A percentile compares a stretch with the other conserved stretches of the same genome.
phyloP scores from a whole-genome alignment of 2,888 invertebrate species.

The Hirtodrosophila trivittata region DNA sequence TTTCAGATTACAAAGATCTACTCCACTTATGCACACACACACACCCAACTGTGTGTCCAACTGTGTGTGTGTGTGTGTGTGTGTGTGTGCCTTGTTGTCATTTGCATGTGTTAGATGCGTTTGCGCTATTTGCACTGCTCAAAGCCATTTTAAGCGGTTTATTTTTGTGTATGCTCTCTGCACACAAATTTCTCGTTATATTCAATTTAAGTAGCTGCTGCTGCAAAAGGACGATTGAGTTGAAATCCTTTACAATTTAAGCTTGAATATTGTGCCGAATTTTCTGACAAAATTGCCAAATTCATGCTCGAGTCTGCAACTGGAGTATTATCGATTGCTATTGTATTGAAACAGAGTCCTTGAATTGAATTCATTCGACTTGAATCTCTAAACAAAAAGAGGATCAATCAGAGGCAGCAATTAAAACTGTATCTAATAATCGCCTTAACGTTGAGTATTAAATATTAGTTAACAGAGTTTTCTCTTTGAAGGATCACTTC shows the following conservation, averaged over 20 bases:
- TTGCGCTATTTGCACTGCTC: conserved; percentile 73
- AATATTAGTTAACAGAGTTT: no score
- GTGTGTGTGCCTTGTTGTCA: conserved; percentile 60
- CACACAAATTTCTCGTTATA: conserved; percentile 44
- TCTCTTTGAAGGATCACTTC: not conserved
- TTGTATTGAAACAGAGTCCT: no score
- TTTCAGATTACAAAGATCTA: conserved; percentile 74
- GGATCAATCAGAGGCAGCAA: no score
- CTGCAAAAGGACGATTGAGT: not conserved
- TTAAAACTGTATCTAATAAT: no score
- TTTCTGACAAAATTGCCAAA: not conserved
- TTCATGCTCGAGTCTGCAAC: no score
- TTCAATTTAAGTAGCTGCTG: conserved; percentile 44
- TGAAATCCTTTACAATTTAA: conserved; percentile 9
- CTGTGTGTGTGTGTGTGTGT: conserved; percentile 21
- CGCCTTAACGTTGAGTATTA: no score
- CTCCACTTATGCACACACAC: conserved; percentile 65
- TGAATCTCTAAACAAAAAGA: no score
- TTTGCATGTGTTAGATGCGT: conserved; percentile 72
- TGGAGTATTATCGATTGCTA: no score
- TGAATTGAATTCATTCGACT: no score
- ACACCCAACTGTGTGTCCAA: conserved; percentile 25
- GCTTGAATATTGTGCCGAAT: conserved; percentile 10
- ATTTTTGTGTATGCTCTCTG: conserved; percentile 47
- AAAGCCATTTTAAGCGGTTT: conserved; percentile 76